Evolutionary conservation across 2,113 vertebrate species (phyloP), one percentile per base, ranked within the genome.

Genomic region (Myiopsitta monachus): DNA sequence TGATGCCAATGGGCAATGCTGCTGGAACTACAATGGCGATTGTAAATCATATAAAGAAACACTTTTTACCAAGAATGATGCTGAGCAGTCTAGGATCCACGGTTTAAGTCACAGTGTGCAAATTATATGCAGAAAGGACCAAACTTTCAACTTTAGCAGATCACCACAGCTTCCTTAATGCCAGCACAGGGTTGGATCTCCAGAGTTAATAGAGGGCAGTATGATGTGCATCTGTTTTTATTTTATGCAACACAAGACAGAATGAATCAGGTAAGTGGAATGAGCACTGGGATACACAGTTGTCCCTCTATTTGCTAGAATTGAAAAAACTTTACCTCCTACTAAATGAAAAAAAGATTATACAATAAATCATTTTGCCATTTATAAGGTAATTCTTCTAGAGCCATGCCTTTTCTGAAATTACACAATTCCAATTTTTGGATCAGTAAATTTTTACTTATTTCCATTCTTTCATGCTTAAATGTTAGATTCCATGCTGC

Each of bases 401-500:
- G 51, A 72, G 31, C 27, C 13, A 21, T 47, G 26, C 14, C 31
- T 57, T 78, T 51, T 41, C 59, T 39, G 41, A 62, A 66, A 55
- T 27, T 43, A 43, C 18, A 51, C 15, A 46, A 51, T 6, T 31
- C 30, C 46, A 63, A 19, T 14, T 41, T 70, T 39, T 27, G 38
- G 15, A 67, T 49, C 24, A 39, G 28, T 33, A 63, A 57, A 36
- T 72, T 68, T 82, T 78, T 26, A 24, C 14, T 62, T 7, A 67
- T 51, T 82, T 57, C 33, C 28, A 44, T 73, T 51, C 46, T 77
- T 72, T 39, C 18, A 22, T 10, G 7, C 30, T 68, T 72, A 24
- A 77, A 44, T 43, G 41, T 43, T 68, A 78, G 33, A 41, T 5
- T 11, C 6, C 16, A 46, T 0, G 1, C 41, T 62, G 47, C 1